Evolutionary conservation across 2,113 vertebrate species (phyloP).

Genomic region (Macroglossus sobrinus): DNA sequence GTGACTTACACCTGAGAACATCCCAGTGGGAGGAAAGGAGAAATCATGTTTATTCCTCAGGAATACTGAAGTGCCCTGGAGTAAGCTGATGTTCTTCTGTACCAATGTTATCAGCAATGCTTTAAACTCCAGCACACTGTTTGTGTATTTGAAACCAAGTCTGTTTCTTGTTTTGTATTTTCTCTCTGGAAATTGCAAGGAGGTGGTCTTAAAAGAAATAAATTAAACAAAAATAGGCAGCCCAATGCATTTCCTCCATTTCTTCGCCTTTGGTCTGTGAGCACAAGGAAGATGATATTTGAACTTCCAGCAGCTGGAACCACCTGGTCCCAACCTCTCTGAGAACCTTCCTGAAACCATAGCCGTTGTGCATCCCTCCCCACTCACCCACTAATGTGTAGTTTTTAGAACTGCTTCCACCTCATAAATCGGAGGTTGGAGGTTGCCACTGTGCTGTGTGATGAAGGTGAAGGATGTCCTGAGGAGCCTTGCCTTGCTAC

Average conservation of each 20-base stretch:
- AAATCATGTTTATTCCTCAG: conserved; percentile 78
- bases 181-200: conserved; percentile 79
- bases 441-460: neutral
- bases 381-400: neutral
- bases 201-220: conserved; percentile 81
- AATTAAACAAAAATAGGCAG: conserved; percentile 78
- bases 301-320: conserved; percentile 64
- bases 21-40: conserved; percentile 77
- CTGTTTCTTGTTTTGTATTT: conserved; percentile 84
- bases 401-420: conserved; percentile 59
- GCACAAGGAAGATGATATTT: conserved; percentile 11
- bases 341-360: conserved; percentile 30
- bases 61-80: conserved; percentile 80
- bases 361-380: neutral
- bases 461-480: neutral
- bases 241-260: conserved; percentile 47
- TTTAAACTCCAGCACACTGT: conserved; percentile 79
- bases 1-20: conserved; percentile 74
- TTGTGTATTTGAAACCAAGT: conserved; percentile 77
- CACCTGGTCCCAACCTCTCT: conserved; percentile 45
- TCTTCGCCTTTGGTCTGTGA: conserved; percentile 55
- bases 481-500: conserved; percentile 16
- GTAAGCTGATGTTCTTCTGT: conserved; percentile 74
- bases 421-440: conserved; percentile 36
- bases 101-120: conserved; percentile 71